phyloP scores from a whole-genome alignment of 2,888 invertebrate species.

The Cistogaster globosa region DNA sequence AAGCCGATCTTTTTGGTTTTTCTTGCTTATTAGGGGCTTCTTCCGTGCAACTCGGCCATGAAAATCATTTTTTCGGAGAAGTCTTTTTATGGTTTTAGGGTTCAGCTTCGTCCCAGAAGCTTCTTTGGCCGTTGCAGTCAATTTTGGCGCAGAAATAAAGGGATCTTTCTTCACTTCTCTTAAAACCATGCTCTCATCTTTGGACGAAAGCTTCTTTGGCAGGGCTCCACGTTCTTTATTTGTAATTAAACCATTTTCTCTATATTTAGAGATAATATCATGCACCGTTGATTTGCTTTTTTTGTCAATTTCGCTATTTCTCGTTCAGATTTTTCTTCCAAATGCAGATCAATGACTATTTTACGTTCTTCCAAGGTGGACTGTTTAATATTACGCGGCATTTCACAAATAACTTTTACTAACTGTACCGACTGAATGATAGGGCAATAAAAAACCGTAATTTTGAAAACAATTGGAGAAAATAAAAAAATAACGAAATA shows the following conservation, averaged over 20 bases:
- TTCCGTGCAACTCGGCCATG: constrained; percentile 32
- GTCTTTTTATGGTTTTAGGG: constrained; percentile 36
- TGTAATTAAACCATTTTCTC: constrained; percentile 31
- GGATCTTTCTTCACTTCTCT: constrained; percentile 42
- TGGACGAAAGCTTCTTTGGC: constrained; percentile 7
- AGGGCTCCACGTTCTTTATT: constrained; percentile 37
- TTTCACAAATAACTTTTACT: constrained; percentile 27
- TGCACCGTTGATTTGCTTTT: constrained; percentile 30
- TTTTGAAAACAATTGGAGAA: constrained; percentile 13
- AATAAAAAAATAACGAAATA: constrained; percentile 7
- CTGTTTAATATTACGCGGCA: too few relatives aligned
- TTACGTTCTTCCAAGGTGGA: constrained; percentile 27
- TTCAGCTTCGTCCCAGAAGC: constrained; percentile 33
- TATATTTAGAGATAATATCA: constrained; percentile 29
- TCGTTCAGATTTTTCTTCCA: constrained; percentile 18
- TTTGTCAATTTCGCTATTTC: constrained; percentile 20
- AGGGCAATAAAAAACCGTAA: constrained; percentile 30
- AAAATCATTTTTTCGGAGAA: constrained; percentile 40
- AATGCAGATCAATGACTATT: constrained; percentile 14
- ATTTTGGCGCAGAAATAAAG: constrained; percentile 32
- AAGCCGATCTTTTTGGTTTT: not conserved
- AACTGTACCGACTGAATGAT: constrained; percentile 23
- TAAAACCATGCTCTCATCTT: constrained; percentile 17
- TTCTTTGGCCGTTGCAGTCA: constrained; percentile 45
- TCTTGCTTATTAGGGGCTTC: too few relatives aligned